These are phyloP conservation scores for Vanessa atalanta DNA, from an alignment of 1,140 invertebrate genomes.

Conservation along the genomic window DNA sequence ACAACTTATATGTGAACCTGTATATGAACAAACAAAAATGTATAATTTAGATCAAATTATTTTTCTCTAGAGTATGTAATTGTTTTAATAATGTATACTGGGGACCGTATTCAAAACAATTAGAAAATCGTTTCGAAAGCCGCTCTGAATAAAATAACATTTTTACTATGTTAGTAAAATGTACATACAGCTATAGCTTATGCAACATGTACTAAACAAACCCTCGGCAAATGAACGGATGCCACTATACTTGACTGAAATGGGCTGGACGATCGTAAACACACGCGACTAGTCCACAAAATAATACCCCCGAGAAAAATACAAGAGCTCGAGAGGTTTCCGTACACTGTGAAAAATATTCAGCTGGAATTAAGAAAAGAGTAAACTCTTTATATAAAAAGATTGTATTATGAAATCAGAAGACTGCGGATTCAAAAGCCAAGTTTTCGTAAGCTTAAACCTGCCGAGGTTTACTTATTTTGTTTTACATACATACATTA, in stretches of 20 bases:
- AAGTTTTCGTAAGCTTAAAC: no score
- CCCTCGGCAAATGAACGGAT: slow-evolving; percentile 32
- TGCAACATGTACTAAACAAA: slow-evolving; percentile 20
- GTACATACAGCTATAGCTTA: slow-evolving; percentile 17
- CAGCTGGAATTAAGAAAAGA: slow-evolving; percentile 1
- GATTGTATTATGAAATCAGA: not conserved
- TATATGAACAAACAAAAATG: no score
- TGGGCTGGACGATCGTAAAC: slow-evolving; percentile 29
- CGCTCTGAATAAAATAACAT: slow-evolving; percentile 8
- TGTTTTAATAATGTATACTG: not conserved
- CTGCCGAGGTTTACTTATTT: no score
- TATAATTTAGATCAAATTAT: not conserved
- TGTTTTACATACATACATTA: no score
- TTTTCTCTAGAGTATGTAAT: not conserved
- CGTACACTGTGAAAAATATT: not conserved
- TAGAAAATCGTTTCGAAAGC: slow-evolving; percentile 6
- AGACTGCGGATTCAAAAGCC: no score
- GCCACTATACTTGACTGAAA: slow-evolving; percentile 19
- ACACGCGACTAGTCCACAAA: slow-evolving; percentile 27
- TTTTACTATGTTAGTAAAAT: not conserved
- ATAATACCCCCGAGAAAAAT: slow-evolving; percentile 29
- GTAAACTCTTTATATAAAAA: not conserved
- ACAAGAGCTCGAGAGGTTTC: slow-evolving; percentile 22
- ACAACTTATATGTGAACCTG: no score
- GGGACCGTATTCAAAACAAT: not conserved